Base-by-base conservation (phyloP, 1,140 invertebrate species). In the Eumeta japonica region DNA sequence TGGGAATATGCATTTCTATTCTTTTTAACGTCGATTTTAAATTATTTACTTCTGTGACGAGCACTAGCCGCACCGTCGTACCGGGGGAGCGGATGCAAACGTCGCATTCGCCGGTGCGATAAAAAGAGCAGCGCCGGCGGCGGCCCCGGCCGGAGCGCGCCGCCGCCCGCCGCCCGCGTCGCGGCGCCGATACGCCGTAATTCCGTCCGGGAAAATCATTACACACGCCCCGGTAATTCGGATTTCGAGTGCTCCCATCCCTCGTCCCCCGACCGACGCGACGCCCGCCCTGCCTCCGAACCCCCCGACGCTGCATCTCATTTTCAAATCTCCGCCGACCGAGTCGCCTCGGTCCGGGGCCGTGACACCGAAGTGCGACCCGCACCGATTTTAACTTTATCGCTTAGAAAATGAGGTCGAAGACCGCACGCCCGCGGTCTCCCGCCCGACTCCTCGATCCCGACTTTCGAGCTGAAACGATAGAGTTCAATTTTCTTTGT, bases 181-280 rank as follows among this genome's bases (percentile, higher is more conserved):
- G 56, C 59, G 53, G 54, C 50, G 28, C 16, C 32, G 32, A 41
- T 41, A 41, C 18, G 33, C 32, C 58, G 67, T 70, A 67, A 67
- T 68, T 71, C 62, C 61, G 58, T 41, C 59, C 62, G 58, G 66
- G 65, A 64, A 74, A 74, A 70, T 74, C 70, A 74, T 74, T 74
- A 74, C 66, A 66, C 55, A 72, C 66, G 70, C 63, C 66, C 63
- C 55, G 66, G 62, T 71, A 70, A 74, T 71, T 74, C 63, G 60
- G 61, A 67, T 70, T 70, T 64, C 63, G 64, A 67, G 59, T 54
- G 55, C 45, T 50, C 50, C 52, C 47, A 49, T 36, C 16, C 31
- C 13, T 37, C 31, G 46, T 45, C 36, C 46, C 37, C 28, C 39
- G 5, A 4, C 51, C 50, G 50, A 47, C 52, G 35, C 38, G 18